Evolutionary conservation across 2,888 invertebrate species (phyloP).

Genomic region (Dryobota labecula): DNA sequence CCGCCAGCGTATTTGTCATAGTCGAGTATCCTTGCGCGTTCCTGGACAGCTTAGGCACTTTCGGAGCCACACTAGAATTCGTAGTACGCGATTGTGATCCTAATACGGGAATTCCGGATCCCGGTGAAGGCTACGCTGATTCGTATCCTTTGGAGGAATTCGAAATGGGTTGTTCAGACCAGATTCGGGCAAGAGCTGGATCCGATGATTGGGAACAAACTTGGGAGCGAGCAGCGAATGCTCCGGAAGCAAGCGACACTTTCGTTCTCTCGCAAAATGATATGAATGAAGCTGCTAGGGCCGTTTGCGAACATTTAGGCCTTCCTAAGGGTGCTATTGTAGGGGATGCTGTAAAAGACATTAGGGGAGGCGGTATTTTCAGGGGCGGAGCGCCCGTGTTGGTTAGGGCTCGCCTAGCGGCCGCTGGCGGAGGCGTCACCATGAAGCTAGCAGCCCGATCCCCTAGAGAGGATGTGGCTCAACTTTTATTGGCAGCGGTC

Average conservation of each 20-base stretch:
- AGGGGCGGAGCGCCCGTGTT: conserved; percentile 97
- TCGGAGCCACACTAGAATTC: conserved; percentile 98
- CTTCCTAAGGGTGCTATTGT: conserved; percentile 79
- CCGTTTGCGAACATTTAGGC: conserved; percentile 84
- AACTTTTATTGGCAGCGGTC: conserved; percentile 96
- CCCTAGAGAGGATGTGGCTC: conserved; percentile 95
- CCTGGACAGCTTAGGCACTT: conserved; percentile 94
- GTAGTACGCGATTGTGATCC: conserved; percentile 99
- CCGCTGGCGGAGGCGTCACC: conserved; percentile 94
- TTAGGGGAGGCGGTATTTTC: conserved; percentile 93
- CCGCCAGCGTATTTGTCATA: conserved; percentile 96
- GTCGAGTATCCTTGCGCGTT: conserved; percentile 91
- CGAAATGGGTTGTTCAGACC: conserved; percentile 84
- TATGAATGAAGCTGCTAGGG: conserved; percentile 81
- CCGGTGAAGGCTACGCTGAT: conserved; percentile 99
- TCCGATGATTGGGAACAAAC: conserved; percentile 90
- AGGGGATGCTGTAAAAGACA: conserved; percentile 85
- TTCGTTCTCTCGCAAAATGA: conserved; percentile 94
- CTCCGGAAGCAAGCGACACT: conserved; percentile 96
- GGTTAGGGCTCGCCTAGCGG: conserved; percentile 95
- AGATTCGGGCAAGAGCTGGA: conserved; percentile 79
- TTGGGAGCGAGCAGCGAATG: conserved; percentile 94
- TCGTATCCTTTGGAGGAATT: conserved; percentile 98
- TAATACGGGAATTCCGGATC: conserved; percentile 97
- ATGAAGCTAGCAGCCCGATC: conserved; percentile 98